Conservation (phyloP, 2,113 vertebrate genomes). For the Rhabdomys dilectus region DNA sequence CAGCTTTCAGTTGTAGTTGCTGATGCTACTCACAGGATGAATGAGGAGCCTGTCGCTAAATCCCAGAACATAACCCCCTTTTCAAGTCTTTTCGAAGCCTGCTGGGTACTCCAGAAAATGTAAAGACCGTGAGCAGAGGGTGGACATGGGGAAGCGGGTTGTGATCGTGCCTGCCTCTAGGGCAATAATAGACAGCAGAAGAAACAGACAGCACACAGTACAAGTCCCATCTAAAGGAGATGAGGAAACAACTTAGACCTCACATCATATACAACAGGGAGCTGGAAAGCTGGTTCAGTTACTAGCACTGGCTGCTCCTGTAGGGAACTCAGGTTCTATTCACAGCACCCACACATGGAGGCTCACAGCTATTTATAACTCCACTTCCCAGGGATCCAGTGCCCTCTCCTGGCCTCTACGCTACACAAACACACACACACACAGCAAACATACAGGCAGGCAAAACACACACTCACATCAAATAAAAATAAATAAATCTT, state of each 20-base stretch:
- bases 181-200: neutral
- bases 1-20: neutral
- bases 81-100: neutral
- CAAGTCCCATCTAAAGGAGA: neutral
- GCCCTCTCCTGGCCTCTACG: neutral
- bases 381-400: neutral
- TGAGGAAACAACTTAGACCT: neutral
- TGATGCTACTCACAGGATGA: neutral
- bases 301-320: neutral
- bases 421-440: neutral
- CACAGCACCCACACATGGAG: neutral
- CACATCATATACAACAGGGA: neutral
- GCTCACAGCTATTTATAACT: neutral
- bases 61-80: neutral
- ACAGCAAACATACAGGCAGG: neutral
- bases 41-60: neutral
- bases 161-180: accelerated
- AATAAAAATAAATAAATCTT: neutral
- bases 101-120: accelerated
- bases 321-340: neutral
- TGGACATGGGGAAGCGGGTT: too few species aligned
- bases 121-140: too few species aligned
- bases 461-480: neutral
- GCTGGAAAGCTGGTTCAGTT: neutral
- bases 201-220: neutral